Percentiles rank a stretch among this genome's conserved stretches.
Evolutionary conservation across 2,113 vertebrate species (phyloP).

Genomic region (Chaetodon auriga): DNA sequence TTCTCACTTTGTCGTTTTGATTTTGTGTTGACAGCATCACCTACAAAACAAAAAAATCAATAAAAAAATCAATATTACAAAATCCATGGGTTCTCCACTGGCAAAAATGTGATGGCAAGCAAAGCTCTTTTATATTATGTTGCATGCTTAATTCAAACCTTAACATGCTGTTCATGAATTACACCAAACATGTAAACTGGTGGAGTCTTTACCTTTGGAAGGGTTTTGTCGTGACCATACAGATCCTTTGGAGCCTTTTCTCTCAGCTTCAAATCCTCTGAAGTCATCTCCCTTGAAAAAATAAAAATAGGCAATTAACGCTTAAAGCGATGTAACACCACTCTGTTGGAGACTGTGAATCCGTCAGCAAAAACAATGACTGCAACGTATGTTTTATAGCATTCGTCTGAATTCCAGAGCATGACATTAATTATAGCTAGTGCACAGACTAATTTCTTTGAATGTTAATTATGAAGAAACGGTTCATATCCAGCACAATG

Average conservation of each 20-base stretch:
- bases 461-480: neutral
- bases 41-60: conserved; percentile 55
- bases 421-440: neutral
- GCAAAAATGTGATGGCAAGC: neutral
- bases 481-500: neutral
- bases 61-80: conserved; percentile 6
- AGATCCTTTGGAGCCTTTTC: conserved; percentile 79
- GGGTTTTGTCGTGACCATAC: conserved; percentile 84
- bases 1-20: conserved; percentile 79
- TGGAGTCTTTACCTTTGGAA: conserved; percentile 86
- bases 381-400: neutral
- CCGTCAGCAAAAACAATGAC: conserved; percentile 5
- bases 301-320: conserved; percentile 65
- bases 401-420: neutral
- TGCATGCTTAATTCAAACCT: neutral
- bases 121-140: neutral
- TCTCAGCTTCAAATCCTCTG: conserved; percentile 89
- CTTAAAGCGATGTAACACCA: neutral
- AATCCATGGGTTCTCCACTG: neutral
- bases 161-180: neutral
- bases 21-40: conserved; percentile 78
- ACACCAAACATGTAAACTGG: neutral
- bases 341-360: neutral
- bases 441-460: neutral
- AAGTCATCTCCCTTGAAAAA: conserved; percentile 87